Percentiles rank a stretch among this genome's conserved stretches.
phyloP scores from a whole-genome alignment of 2,888 invertebrate genomes.

The Chydorus sphaericus region DNA sequence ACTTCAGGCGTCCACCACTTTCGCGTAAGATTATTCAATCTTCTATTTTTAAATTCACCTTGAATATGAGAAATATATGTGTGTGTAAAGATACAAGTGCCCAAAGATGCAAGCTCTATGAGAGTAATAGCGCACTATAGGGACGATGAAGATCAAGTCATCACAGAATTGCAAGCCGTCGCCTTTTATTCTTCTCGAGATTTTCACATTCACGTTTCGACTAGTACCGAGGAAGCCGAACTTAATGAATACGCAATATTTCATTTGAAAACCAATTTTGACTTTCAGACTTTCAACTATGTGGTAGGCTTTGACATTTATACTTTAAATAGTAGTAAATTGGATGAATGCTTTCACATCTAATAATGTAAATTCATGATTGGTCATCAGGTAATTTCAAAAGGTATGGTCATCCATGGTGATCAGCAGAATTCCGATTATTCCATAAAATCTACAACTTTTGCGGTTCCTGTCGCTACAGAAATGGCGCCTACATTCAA shows the following conservation, averaged over 20 bases:
- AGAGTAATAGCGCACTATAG: constrained; percentile 20
- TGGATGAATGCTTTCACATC: constrained; percentile 5
- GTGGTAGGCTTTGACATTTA: constrained; percentile 30
- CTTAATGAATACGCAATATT: constrained; percentile 39
- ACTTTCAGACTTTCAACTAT: constrained; percentile 34
- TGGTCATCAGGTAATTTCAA: constrained; percentile 32
- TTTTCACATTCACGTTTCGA: constrained; percentile 32
- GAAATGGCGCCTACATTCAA: constrained; percentile 41
- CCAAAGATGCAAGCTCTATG: constrained; percentile 12
- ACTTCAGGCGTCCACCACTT: constrained; percentile 10
- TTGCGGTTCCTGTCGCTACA: constrained; percentile 36
- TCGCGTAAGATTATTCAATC: background rate
- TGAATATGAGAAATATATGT: background rate
- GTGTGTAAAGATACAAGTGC: constrained; percentile 4
- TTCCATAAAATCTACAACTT: constrained; percentile 28
- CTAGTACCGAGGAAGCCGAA: constrained; percentile 30
- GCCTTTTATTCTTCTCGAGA: constrained; percentile 29
- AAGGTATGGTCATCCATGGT: constrained; percentile 34
- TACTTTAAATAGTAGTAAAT: background rate
- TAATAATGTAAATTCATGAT: too few relatives aligned
- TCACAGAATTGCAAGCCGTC: constrained; percentile 19
- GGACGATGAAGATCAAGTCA: constrained; percentile 20
- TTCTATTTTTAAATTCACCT: background rate
- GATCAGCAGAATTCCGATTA: constrained; percentile 22
- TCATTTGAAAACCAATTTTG: constrained; percentile 35